Conservation (phyloP, 2,113 vertebrate species). For the Scopus umbretta region DNA sequence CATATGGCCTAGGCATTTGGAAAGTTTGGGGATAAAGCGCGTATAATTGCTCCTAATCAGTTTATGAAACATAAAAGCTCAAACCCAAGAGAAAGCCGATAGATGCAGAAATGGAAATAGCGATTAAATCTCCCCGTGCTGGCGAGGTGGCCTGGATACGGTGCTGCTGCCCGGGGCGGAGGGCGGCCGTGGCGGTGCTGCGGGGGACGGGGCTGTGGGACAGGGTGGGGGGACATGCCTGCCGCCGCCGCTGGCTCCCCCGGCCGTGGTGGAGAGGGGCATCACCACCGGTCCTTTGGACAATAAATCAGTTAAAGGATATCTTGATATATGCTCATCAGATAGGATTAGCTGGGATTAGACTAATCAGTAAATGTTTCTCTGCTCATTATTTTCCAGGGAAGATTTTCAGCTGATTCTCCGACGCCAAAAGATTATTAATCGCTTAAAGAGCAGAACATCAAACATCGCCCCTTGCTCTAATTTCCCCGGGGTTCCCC, state of each 20-base stretch:
- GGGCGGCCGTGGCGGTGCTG: rapidly evolving
- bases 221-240: neutral
- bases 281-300: slow-evolving; percentile 1
- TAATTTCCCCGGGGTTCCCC: slow-evolving; percentile 40
- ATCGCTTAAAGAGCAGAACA: slow-evolving; percentile 77
- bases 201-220: neutral
- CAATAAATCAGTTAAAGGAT: slow-evolving; percentile 73
- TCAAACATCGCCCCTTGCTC: slow-evolving; percentile 70
- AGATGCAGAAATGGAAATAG: slow-evolving; percentile 60
- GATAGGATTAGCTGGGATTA: slow-evolving; percentile 80
- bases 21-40: slow-evolving; percentile 60
- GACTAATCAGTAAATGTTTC: slow-evolving; percentile 84
- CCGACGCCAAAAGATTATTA: slow-evolving; percentile 70
- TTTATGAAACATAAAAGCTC: slow-evolving; percentile 65
- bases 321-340: slow-evolving; percentile 77
- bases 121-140: slow-evolving; percentile 31
- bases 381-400: slow-evolving; percentile 78
- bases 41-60: slow-evolving; percentile 65
- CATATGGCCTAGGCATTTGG: slow-evolving; percentile 73
- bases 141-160: slow-evolving; percentile 29
- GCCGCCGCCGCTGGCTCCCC: neutral
- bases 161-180: neutral
- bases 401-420: slow-evolving; percentile 76
- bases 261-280: neutral
- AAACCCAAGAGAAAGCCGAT: slow-evolving; percentile 28